Evolutionary conservation across 2,113 vertebrate genomes (phyloP).

Genomic region (Stigmatopora argus): DNA sequence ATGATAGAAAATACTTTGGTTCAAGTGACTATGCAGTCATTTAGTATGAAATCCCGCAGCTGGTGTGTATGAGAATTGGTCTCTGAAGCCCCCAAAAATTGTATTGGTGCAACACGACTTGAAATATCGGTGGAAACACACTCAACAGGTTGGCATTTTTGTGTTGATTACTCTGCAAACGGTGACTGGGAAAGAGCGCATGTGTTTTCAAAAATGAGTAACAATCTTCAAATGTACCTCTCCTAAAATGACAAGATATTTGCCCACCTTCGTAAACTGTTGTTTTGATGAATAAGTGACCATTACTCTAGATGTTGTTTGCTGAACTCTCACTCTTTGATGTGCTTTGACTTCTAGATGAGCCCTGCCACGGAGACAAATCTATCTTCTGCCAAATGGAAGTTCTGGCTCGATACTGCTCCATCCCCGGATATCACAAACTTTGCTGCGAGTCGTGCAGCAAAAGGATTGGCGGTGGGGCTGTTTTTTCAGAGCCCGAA

Average conservation of each 20-base stretch:
- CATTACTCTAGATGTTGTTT: background rate
- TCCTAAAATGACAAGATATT: background rate
- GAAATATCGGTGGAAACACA: too few species aligned
- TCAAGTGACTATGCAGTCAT: too few species aligned
- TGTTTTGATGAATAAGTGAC: background rate
- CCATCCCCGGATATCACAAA: constrained; percentile 92
- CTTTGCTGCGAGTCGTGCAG: constrained; percentile 89
- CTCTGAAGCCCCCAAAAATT: too few species aligned
- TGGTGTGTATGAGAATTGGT: too few species aligned
- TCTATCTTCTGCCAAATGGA: constrained; percentile 99
- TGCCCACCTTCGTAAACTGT: background rate
- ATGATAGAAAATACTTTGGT: too few species aligned
- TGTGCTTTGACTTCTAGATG: constrained; percentile 73
- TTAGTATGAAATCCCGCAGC: too few species aligned
- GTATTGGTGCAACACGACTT: too few species aligned
- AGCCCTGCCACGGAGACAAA: constrained; percentile 87
- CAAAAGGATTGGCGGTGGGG: constrained; percentile 67
- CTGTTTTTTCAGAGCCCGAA: constrained; percentile 66
- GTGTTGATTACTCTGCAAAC: too few species aligned
- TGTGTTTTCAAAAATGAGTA: background rate
- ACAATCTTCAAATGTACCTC: background rate
- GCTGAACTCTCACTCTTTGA: background rate
- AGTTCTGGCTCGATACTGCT: constrained; percentile 89
- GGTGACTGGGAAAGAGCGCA: too few species aligned
- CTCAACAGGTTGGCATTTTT: too few species aligned